These are phyloP conservation scores for Heliconius melpomene DNA, from an alignment of 1,140 invertebrate genomes.

Conservation along the genomic window DNA sequence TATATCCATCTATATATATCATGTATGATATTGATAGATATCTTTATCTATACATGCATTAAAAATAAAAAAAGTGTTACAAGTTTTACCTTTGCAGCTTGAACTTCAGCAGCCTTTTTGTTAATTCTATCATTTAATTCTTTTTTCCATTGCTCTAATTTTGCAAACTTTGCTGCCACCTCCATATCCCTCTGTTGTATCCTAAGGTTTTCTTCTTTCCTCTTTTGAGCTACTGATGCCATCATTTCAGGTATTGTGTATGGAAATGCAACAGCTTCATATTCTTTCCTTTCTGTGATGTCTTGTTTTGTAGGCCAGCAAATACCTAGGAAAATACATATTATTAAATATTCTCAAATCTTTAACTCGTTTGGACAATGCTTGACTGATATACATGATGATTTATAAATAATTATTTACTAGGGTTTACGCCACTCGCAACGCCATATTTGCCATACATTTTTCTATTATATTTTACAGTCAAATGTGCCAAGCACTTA, in stretches of 20 bases:
- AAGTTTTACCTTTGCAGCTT: slow-evolving; percentile 81
- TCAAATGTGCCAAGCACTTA: slow-evolving; percentile 59
- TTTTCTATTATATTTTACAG: slow-evolving; percentile 74
- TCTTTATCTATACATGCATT: too few species aligned
- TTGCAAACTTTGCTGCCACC: slow-evolving; percentile 83
- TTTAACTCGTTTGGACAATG: neutral
- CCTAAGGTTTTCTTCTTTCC: slow-evolving; percentile 64
- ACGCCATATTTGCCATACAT: slow-evolving; percentile 73
- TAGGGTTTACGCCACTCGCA: slow-evolving; percentile 71
- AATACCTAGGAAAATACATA: slow-evolving; percentile 39
- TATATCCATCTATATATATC: too few species aligned
- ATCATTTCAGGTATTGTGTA: slow-evolving; percentile 84
- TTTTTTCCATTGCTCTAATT: slow-evolving; percentile 84
- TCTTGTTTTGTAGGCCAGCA: slow-evolving; percentile 80
- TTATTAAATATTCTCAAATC: neutral
- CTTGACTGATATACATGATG: neutral
- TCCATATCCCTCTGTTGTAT: slow-evolving; percentile 82
- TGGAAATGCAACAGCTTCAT: slow-evolving; percentile 83
- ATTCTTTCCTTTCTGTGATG: slow-evolving; percentile 82
- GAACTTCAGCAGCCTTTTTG: slow-evolving; percentile 83
- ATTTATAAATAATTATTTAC: slow-evolving; percentile 49
- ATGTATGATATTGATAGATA: too few species aligned
- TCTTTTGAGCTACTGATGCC: slow-evolving; percentile 67
- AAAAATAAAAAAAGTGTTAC: too few species aligned
- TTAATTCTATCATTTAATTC: slow-evolving; percentile 83